Conservation (phyloP, 2,888 invertebrate species). For the Phasia obesa region DNA sequence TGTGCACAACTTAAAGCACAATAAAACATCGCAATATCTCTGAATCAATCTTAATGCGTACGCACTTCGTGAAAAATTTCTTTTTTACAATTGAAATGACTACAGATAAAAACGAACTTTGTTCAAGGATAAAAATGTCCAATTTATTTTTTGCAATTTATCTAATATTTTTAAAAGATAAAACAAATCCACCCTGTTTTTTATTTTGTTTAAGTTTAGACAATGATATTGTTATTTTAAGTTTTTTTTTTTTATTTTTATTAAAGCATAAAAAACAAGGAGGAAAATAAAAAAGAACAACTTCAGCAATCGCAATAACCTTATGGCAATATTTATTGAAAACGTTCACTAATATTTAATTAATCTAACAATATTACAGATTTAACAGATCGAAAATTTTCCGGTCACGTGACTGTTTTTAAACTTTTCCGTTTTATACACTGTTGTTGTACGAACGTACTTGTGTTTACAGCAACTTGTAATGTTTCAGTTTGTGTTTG, state of each 20-base stretch:
- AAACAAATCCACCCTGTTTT: conserved; percentile 37
- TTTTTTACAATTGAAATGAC: too few species aligned
- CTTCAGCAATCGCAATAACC: conserved; percentile 27
- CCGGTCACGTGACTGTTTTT: conserved; percentile 63
- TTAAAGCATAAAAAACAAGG: conserved; percentile 7
- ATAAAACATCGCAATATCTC: too few species aligned
- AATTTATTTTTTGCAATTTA: conserved; percentile 39
- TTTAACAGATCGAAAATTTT: conserved; percentile 61
- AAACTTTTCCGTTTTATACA: conserved; percentile 46
- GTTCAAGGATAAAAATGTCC: neutral
- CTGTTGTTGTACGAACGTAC: neutral
- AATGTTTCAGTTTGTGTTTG: neutral
- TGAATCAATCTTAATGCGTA: too few species aligned
- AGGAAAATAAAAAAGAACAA: conserved; percentile 15
- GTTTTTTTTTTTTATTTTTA: conserved; percentile 9
- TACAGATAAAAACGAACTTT: conserved; percentile 2
- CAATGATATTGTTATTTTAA: conserved; percentile 44
- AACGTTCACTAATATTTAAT: conserved; percentile 63
- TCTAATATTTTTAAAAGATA: conserved; percentile 19
- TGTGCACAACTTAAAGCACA: too few species aligned
- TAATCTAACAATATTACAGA: conserved; percentile 63
- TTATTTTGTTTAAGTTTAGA: neutral
- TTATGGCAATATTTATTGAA: conserved; percentile 63
- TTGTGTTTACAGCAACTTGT: neutral
- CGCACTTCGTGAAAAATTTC: too few species aligned